Percentiles rank a stretch among this genome's conserved stretches.
phyloP scores from a whole-genome alignment of 1,140 invertebrate species.

The Vanessa atalanta region DNA sequence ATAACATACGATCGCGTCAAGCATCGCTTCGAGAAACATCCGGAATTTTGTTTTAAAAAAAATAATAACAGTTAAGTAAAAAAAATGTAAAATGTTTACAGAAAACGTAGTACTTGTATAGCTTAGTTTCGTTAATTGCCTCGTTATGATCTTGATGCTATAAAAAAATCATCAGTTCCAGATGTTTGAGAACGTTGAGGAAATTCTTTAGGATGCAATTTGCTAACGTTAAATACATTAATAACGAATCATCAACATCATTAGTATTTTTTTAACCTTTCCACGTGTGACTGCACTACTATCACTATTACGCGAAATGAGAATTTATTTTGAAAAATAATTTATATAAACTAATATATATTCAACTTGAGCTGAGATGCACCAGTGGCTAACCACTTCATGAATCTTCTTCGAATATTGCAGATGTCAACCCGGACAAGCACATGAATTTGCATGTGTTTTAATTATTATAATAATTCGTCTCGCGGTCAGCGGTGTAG shows the following conservation, averaged over 20 bases:
- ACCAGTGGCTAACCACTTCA: too few species aligned
- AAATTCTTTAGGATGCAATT: constrained; percentile 19
- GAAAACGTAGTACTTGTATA: not conserved
- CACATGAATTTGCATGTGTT: too few species aligned
- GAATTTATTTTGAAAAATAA: not conserved
- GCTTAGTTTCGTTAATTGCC: constrained; percentile 13
- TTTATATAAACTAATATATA: too few species aligned
- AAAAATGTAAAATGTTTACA: constrained; percentile 11
- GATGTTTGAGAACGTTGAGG: constrained; percentile 5
- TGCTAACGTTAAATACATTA: not conserved
- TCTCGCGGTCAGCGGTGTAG: too few species aligned
- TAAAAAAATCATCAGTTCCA: constrained; percentile 13
- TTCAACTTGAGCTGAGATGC: too few species aligned
- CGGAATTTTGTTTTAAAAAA: constrained; percentile 41
- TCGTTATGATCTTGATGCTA: not conserved
- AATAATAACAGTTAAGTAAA: constrained; percentile 27
- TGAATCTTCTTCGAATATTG: too few species aligned
- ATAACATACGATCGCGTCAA: constrained; percentile 28
- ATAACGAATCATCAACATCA: not conserved
- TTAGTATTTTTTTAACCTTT: not conserved
- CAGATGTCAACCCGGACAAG: too few species aligned
- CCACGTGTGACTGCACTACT: not conserved
- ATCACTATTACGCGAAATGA: not conserved
- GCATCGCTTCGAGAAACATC: constrained; percentile 21
- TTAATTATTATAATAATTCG: too few species aligned